Evolutionary conservation across 2,113 vertebrate genomes (phyloP).

Genomic region (Neotoma lepida): DNA sequence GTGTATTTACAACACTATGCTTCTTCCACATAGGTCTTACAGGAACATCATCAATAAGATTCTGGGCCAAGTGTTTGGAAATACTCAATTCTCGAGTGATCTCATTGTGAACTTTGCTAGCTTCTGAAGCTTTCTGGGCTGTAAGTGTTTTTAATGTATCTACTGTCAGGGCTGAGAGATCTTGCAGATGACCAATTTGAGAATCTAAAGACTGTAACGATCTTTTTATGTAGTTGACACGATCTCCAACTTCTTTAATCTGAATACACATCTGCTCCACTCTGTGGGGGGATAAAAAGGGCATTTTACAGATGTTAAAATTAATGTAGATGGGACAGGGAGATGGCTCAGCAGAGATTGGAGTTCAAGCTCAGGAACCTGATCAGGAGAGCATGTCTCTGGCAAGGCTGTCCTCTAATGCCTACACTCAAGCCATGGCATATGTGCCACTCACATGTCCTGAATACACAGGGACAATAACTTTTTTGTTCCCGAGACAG

Average conservation of each 20-base stretch:
- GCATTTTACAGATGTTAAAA: conserved; percentile 57
- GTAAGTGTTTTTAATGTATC: conserved; percentile 99
- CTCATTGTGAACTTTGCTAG: conserved; percentile 98
- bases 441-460: too few species aligned
- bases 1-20: conserved; percentile 90
- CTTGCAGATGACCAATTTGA: conserved; percentile 99
- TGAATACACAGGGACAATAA: neutral
- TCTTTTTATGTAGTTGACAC: conserved; percentile 98
- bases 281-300: conserved; percentile 82
- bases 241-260: conserved; percentile 97
- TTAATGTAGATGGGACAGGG: conserved; percentile 1
- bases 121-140: conserved; percentile 97
- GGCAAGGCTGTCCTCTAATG: neutral
- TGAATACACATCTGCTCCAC: conserved; percentile 98
- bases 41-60: conserved; percentile 90
- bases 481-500: neutral
- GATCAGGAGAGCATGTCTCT: neutral
- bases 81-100: conserved; percentile 97
- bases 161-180: conserved; percentile 97
- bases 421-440: neutral
- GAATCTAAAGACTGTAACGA: conserved; percentile 97
- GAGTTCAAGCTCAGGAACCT: neutral
- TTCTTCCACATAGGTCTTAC: conserved; percentile 92
- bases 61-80: conserved; percentile 96
- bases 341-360: neutral